Base-by-base conservation (phyloP, 2,888 invertebrate species). In the Actias luna region DNA sequence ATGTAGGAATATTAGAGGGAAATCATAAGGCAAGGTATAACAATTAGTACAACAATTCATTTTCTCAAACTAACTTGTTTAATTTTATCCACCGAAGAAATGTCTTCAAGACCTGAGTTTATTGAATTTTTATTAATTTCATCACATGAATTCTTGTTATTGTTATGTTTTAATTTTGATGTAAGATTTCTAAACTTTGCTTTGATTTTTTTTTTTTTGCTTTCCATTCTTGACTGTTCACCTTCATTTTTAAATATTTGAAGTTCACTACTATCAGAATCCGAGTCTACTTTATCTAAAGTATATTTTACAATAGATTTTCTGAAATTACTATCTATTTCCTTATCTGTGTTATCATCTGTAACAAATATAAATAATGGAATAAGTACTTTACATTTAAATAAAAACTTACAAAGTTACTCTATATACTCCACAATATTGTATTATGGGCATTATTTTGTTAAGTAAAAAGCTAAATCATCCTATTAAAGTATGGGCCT, bases 141-240 rank as follows among this genome's bases (percentile, higher is more conserved):
- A 70, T 68, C 70, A 58, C 73, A 68, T 61, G 81, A 79, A 36
- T 66, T 65, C 0, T 55, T 29, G 0, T 55, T n/a, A 29, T 29
- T 16, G 5, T 55, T n/a, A 29, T 27, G 2, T 55, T 12, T 55
- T 8, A 3, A 12, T 25, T 25, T 52, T 14, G 52, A 27, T 27
- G 12, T n/a, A 27, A 55, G 29, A 8, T 29, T 78, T 71, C 84
- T 78, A 64, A 92, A 92, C 67, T 90, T 93, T 27, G 88, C 74
- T 66, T 74, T 80, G 2, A 93, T 57, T 66, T 83, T 88, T 62
- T 74, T 80, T 46, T 75, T 83, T 73, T 85, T 91, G 50, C 84
- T 82, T 65, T 80, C 83, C 63, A 85, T 83, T 63, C 89, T 78
- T 5, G 69, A 65, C 62, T 83, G 83, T 65, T 84, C 81, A 42